phyloP scores from a whole-genome alignment of 2,113 vertebrate genomes.

The Collichthys lucidus region DNA sequence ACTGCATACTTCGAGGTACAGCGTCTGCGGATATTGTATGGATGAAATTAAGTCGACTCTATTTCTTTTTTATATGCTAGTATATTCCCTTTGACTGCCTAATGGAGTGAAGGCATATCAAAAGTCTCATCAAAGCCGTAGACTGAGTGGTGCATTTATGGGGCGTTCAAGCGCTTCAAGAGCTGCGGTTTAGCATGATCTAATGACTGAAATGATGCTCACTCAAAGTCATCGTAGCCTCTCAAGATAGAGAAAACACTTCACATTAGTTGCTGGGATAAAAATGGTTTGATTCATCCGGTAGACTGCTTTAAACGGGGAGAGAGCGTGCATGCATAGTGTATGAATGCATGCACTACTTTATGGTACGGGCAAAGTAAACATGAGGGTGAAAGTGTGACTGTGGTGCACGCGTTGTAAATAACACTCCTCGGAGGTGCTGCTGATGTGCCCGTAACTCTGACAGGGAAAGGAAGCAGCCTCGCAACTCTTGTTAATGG shows the following conservation, averaged over 20 bases:
- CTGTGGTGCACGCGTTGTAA: conserved; percentile 55
- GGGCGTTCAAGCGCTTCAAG: conserved; percentile 71
- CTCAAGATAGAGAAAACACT: conserved; percentile 72
- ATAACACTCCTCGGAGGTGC: conserved; percentile 45
- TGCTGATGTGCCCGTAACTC: conserved; percentile 41
- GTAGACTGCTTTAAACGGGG: conserved; percentile 48
- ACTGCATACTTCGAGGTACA: not conserved
- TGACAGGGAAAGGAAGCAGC: conserved; percentile 57
- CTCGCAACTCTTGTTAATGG: conserved; percentile 69
- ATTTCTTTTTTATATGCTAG: conserved; percentile 69
- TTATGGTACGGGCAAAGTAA: conserved; percentile 32
- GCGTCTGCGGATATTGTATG: conserved; percentile 30
- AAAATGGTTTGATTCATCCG: conserved; percentile 65
- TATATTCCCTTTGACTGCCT: conserved; percentile 74
- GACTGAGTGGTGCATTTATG: conserved; percentile 75
- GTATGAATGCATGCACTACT: not conserved
- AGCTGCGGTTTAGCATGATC: conserved; percentile 67
- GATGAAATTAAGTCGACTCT: conserved; percentile 61
- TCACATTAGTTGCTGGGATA: conserved; percentile 65
- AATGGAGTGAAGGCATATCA: conserved; percentile 75
- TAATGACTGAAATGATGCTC: conserved; percentile 72
- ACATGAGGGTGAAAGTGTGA: conserved; percentile 58
- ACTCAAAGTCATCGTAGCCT: conserved; percentile 64
- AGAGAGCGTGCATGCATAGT: not conserved
- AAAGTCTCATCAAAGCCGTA: conserved; percentile 74